These are phyloP conservation scores for Molorchus minor DNA, from an alignment of 2,888 invertebrate species.

Conservation along the genomic window DNA sequence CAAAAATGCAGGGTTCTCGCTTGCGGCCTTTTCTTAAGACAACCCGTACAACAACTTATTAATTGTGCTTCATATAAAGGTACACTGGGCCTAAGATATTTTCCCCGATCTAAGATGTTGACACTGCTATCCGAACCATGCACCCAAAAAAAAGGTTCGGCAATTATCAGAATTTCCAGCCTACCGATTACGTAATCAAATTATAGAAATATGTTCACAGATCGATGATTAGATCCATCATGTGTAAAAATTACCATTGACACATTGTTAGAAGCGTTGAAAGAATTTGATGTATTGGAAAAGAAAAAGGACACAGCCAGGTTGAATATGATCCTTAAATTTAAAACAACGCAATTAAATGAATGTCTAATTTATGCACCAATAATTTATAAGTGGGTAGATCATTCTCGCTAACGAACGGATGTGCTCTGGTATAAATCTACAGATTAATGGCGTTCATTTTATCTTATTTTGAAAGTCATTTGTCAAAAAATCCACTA, in stretches of 20 bases:
- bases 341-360: constrained; percentile 37
- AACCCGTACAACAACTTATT: no score
- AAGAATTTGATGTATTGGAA: constrained; percentile 41
- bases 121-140: no score
- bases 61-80: no score
- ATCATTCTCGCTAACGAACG: constrained; percentile 40
- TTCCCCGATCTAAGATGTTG: no score
- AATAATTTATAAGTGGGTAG: constrained; percentile 47
- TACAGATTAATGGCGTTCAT: constrained; percentile 44
- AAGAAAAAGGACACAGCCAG: constrained; percentile 13
- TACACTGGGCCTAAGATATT: no score
- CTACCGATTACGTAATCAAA: constrained; percentile 30
- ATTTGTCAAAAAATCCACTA: constrained; percentile 43
- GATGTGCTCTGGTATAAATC: constrained; percentile 38
- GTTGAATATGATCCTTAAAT: constrained; percentile 18
- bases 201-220: constrained; percentile 33
- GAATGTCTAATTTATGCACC: constrained; percentile 48
- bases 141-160: background rate
- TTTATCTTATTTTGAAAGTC: constrained; percentile 42
- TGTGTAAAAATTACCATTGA: constrained; percentile 31
- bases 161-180: background rate
- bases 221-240: constrained; percentile 26
- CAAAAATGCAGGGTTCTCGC: no score
- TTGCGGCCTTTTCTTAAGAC: no score
- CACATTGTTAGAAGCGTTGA: constrained; percentile 35